Evolutionary conservation across 2,797 vertebrate species (phyloP).

Genomic region (Melanotaenia trifasciata): DNA sequence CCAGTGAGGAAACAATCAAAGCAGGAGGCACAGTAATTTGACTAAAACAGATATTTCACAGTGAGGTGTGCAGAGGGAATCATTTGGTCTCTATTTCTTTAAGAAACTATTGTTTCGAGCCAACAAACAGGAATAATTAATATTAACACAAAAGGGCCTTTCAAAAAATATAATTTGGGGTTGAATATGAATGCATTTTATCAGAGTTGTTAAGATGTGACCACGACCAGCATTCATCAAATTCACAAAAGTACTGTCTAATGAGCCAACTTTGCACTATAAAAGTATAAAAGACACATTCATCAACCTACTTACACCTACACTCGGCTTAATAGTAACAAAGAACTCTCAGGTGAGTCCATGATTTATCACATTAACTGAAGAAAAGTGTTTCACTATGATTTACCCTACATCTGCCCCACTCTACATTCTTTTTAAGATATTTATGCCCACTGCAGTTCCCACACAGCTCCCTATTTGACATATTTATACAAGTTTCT

Average conservation of each 20-base stretch:
- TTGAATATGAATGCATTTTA: conserved; percentile 6
- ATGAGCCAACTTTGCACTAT: neutral
- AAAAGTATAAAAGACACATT: conserved; percentile 16
- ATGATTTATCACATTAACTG: conserved; percentile 23
- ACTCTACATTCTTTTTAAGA: neutral
- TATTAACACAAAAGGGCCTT: neutral
- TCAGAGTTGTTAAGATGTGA: neutral
- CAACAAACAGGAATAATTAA: neutral
- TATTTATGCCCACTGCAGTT: neutral
- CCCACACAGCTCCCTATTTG: neutral
- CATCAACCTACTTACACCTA: conserved; percentile 5
- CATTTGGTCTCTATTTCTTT: neutral
- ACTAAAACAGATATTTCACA: neutral
- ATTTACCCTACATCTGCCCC: neutral
- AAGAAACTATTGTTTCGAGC: neutral
- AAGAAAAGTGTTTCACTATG: conserved; percentile 1
- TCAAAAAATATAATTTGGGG: conserved; percentile 4
- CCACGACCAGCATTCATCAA: conserved; percentile 1
- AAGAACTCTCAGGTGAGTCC: conserved; percentile 13
- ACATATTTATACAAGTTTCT: neutral
- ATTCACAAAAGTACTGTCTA: neutral
- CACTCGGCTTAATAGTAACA: neutral
- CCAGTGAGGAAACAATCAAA: neutral
- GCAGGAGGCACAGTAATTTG: neutral
- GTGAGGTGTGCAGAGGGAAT: neutral